These are phyloP conservation scores for Mormyrus iriodes DNA, from an alignment of 2,113 vertebrate species.

Conservation along the genomic window DNA sequence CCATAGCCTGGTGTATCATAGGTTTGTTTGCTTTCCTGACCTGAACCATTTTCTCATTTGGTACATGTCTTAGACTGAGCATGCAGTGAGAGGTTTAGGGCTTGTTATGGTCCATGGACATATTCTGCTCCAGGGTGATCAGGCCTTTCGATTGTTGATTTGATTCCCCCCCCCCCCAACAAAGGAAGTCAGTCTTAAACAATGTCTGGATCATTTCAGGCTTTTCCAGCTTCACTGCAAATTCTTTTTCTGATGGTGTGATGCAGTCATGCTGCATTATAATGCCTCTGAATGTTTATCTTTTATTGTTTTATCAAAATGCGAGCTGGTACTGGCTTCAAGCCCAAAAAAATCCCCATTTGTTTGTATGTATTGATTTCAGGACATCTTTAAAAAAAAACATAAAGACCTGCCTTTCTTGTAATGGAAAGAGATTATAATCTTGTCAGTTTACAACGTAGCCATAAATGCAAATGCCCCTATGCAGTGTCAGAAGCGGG, in stretches of 20 bases:
- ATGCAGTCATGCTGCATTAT: background rate
- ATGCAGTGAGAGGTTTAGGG: background rate
- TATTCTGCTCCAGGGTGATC: background rate
- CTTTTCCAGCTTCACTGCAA: background rate
- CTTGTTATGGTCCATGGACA: background rate
- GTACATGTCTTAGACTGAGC: background rate
- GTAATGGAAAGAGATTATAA: background rate
- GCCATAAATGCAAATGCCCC: background rate
- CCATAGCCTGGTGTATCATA: background rate
- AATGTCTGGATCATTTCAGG: background rate
- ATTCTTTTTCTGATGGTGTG: background rate
- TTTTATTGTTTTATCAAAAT: background rate
- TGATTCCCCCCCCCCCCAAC: background rate
- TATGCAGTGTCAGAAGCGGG: background rate
- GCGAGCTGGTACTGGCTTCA: background rate
- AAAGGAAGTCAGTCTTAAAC: slow-evolving; percentile 7
- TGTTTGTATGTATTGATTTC: background rate
- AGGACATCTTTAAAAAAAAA: background rate
- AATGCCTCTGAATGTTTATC: background rate
- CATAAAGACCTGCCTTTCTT: background rate
- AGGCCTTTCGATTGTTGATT: too few species aligned
- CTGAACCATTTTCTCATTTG: background rate
- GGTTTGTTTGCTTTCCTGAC: too few species aligned
- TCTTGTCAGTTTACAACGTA: background rate
- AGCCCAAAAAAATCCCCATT: background rate